Evolutionary conservation across 2,113 vertebrate genomes (phyloP).

Genomic region (Tringa solitaria): DNA sequence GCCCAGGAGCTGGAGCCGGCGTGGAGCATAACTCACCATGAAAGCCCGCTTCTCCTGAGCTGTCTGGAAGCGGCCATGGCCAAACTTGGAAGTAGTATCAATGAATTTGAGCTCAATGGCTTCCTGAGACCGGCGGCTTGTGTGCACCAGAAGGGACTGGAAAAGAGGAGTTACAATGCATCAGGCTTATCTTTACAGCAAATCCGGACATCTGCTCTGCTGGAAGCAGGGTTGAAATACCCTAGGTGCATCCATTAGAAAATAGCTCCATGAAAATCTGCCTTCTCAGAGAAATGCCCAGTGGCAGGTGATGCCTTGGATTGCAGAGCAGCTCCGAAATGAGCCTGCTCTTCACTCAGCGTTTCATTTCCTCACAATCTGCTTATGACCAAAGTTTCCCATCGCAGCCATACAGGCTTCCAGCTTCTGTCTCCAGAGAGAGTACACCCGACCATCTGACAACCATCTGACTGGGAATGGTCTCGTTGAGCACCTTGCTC

Average conservation of each 20-base stretch:
- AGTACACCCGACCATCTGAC: not conserved
- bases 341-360: not conserved
- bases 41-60: slow-evolving; percentile 81
- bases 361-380: not conserved
- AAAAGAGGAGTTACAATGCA: not conserved
- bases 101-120: slow-evolving; percentile 83
- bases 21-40: slow-evolving; percentile 72
- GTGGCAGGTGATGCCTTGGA: not conserved
- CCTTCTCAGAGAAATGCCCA: not conserved
- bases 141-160: slow-evolving; percentile 80
- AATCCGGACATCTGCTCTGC: not conserved
- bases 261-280: not conserved
- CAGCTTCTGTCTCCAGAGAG: not conserved
- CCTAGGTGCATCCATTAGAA: not conserved
- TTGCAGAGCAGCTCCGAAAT: not conserved
- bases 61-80: slow-evolving; percentile 82
- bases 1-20: not conserved
- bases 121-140: slow-evolving; percentile 71
- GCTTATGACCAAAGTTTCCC: not conserved
- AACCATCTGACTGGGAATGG: rapidly evolving
- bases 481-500: not conserved
- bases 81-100: slow-evolving; percentile 85
- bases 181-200: not conserved
- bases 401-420: not conserved
- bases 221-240: not conserved